Percentiles rank a stretch among this genome's conserved stretches.
phyloP scores from a whole-genome alignment of 2,797 vertebrate genomes.

The Cichlasoma orientale region DNA sequence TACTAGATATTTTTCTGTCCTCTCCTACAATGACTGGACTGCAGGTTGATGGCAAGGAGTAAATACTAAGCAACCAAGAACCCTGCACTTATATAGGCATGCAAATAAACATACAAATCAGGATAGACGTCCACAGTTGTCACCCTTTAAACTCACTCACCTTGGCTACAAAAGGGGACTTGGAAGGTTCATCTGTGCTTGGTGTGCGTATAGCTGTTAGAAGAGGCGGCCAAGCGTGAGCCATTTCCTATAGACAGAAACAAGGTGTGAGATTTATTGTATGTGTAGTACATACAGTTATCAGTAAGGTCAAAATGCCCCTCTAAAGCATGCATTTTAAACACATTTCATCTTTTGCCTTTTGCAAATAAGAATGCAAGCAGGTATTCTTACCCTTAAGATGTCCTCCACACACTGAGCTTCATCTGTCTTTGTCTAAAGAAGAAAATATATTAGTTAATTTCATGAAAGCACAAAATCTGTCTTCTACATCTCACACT shows the following conservation, averaged over 20 bases:
- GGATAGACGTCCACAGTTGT: background rate
- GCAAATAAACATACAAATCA: background rate
- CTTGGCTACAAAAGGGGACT: constrained; percentile 84
- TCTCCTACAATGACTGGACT: background rate
- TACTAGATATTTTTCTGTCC: background rate
- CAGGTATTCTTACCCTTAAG: constrained; percentile 85
- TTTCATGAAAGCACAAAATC: background rate
- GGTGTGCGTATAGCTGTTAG: constrained; percentile 89
- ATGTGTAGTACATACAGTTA: background rate
- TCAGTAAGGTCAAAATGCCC: background rate
- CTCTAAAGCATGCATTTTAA: no score
- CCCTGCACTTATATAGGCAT: background rate
- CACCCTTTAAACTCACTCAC: constrained; percentile 69
- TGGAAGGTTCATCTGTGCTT: constrained; percentile 82
- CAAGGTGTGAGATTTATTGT: background rate
- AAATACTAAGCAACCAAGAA: background rate
- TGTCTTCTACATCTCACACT: background rate
- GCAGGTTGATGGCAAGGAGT: background rate
- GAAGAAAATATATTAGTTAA: background rate
- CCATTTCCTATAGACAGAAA: constrained; percentile 89
- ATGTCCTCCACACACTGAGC: constrained; percentile 90
- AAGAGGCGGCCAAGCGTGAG: constrained; percentile 91
- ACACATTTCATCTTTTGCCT: background rate
- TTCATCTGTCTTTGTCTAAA: constrained; percentile 85
- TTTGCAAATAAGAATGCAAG: background rate